These are phyloP conservation scores for Aleadryas rufinucha DNA, from an alignment of 2,113 vertebrate genomes.

Conservation along the genomic window DNA sequence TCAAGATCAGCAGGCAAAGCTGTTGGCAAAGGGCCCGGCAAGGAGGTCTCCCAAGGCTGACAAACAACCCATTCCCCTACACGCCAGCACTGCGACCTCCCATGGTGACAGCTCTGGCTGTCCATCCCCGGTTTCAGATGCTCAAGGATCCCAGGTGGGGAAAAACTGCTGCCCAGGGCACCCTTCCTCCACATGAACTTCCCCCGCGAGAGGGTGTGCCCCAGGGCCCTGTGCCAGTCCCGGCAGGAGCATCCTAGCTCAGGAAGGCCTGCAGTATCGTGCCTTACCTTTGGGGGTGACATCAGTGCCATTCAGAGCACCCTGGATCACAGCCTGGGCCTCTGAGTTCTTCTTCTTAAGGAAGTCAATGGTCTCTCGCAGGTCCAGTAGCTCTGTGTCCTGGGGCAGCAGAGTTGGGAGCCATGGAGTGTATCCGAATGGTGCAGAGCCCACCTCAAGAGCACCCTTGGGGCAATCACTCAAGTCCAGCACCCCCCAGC, in stretches of 20 bases:
- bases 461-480: neutral
- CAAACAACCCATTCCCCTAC: fast-evolving
- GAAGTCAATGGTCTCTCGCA: slow-evolving; percentile 90
- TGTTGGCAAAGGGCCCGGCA: neutral
- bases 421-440: fast-evolving
- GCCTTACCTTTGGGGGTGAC: slow-evolving; percentile 81
- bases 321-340: slow-evolving; percentile 93
- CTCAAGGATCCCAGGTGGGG: neutral
- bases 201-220: fast-evolving
- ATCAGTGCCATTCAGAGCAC: slow-evolving; percentile 85
- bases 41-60: neutral
- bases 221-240: neutral
- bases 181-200: neutral
- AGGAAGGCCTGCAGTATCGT: neutral
- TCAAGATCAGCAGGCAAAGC: neutral
- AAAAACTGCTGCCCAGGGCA: neutral
- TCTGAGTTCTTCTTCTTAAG: slow-evolving; percentile 89
- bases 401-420: slow-evolving; percentile 5
- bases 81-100: neutral
- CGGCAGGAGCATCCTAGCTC: neutral
- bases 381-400: slow-evolving; percentile 87
- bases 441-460: neutral
- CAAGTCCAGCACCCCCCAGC: neutral
- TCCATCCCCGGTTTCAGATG: neutral
- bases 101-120: neutral